These are phyloP conservation scores for Benthosema pterotum DNA, from an alignment of 2,797 vertebrate species.

Conservation along the genomic window DNA sequence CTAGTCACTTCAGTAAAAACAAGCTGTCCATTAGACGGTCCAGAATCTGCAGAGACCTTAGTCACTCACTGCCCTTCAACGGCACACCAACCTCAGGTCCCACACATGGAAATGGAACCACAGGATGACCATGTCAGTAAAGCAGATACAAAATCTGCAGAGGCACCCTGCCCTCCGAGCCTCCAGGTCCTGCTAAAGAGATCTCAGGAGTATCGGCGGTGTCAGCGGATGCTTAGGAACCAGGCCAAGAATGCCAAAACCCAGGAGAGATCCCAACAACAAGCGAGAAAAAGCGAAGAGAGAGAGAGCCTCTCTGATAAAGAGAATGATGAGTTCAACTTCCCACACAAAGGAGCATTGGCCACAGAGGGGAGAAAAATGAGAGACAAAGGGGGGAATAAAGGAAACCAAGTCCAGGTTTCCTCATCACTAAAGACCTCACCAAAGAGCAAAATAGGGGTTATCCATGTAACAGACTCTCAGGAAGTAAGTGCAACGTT, in stretches of 20 bases:
- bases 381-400: conserved; percentile 46
- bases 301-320: conserved; percentile 85
- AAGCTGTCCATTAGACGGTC: conserved; percentile 24
- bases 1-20: conserved; percentile 20
- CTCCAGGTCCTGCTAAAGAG: conserved; percentile 93
- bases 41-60: conserved; percentile 13
- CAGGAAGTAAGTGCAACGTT: conserved; percentile 2
- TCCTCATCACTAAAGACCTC: conserved; percentile 18
- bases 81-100: conserved; percentile 23
- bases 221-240: conserved; percentile 74
- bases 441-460: conserved; percentile 32
- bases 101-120: conserved; percentile 28
- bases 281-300: conserved; percentile 45
- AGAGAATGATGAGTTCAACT: conserved; percentile 86
- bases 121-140: conserved; percentile 15
- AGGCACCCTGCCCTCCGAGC: conserved; percentile 81
- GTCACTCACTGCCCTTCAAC: conserved; percentile 9
- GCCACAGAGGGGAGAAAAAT: conserved; percentile 48
- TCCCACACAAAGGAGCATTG: conserved; percentile 31
- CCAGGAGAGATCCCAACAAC: conserved; percentile 53
- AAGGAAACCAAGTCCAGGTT: conserved; percentile 5
- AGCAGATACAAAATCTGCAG: conserved; percentile 21
- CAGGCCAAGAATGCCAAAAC: conserved; percentile 66
- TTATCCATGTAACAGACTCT: neutral
- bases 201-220: conserved; percentile 88